phyloP scores from a whole-genome alignment of 2,797 vertebrate species.

The Enteromius afrohamiltoni region DNA sequence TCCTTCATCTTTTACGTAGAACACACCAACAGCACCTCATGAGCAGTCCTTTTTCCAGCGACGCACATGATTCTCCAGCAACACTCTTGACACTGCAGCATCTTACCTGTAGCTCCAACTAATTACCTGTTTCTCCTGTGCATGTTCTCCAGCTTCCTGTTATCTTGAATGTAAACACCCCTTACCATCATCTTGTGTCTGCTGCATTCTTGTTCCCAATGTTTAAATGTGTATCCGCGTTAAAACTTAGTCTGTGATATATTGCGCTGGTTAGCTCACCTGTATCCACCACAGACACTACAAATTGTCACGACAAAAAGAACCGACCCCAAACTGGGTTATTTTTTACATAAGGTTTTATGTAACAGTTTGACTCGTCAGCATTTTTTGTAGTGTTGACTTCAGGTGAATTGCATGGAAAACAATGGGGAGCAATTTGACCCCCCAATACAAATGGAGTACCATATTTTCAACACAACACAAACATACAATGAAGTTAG shows the following conservation, averaged over 20 bases:
- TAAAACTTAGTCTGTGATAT: neutral
- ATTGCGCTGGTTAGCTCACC: neutral
- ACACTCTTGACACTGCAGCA: neutral
- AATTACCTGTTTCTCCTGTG: neutral
- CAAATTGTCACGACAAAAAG: neutral
- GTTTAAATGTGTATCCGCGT: neutral
- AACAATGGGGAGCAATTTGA: neutral
- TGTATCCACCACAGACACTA: neutral
- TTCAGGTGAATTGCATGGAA: neutral
- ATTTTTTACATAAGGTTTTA: neutral
- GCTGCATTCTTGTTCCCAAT: neutral
- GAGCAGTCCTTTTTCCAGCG: neutral
- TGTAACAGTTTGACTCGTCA: neutral
- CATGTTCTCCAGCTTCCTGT: neutral
- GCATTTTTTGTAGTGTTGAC: neutral
- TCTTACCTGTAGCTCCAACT: neutral
- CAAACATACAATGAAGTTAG: neutral
- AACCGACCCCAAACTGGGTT: neutral
- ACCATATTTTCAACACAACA: neutral
- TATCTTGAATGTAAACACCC: neutral
- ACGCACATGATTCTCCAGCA: neutral
- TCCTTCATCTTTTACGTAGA: neutral
- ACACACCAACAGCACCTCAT: neutral
- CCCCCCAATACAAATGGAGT: neutral
- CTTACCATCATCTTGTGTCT: neutral